Evolutionary conservation across 2,113 vertebrate species (phyloP).

Genomic region (Rallus limicola): DNA sequence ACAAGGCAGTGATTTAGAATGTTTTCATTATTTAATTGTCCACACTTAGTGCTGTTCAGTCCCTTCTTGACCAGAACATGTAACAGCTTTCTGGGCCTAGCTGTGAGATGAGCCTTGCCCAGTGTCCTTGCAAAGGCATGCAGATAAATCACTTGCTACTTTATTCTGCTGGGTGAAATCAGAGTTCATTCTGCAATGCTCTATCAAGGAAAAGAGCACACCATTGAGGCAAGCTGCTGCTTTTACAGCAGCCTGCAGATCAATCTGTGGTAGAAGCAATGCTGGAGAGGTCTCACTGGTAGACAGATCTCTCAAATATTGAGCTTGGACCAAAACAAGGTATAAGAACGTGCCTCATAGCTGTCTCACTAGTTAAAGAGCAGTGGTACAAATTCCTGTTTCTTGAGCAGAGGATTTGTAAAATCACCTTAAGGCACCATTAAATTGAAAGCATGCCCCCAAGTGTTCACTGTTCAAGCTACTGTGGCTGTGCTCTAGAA

Average conservation of each 20-base stretch:
- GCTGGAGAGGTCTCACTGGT: background rate
- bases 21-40: background rate
- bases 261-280: background rate
- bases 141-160: background rate
- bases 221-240: accelerated
- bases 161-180: background rate
- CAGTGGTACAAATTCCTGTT: background rate
- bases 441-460: background rate
- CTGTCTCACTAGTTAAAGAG: background rate
- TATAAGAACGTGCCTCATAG: background rate
- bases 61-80: background rate
- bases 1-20: background rate
- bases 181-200: background rate
- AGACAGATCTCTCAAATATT: background rate
- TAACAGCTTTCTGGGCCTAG: background rate
- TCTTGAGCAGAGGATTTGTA: background rate
- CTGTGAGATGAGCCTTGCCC: background rate
- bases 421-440: background rate
- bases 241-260: background rate
- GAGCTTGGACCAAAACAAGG: background rate
- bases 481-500: background rate
- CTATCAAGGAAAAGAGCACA: background rate
- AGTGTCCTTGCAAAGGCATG: background rate
- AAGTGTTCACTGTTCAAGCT: background rate
- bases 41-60: background rate